Conservation (phyloP, 2,888 invertebrate species). For the Sacculina carcini region DNA sequence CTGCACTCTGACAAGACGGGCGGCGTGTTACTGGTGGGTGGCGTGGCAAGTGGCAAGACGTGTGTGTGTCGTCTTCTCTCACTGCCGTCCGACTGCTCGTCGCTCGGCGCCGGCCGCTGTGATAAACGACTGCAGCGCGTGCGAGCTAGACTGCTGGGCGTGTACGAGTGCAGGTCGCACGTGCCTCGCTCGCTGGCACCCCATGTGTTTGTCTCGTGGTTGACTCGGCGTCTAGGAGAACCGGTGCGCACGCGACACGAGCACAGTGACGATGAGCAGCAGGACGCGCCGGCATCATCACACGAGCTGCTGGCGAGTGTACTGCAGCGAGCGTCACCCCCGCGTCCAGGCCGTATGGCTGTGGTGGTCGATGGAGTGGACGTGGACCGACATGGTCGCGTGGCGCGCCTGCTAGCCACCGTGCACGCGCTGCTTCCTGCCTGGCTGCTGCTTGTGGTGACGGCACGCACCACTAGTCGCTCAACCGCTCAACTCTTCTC, state of each 20-base stretch:
- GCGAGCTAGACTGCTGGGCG: slow-evolving; percentile 50
- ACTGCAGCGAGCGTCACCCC: slow-evolving; percentile 53
- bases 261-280: too few species aligned
- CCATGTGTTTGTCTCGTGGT: slow-evolving; percentile 53
- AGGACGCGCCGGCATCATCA: too few species aligned
- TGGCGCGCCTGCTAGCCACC: slow-evolving; percentile 56
- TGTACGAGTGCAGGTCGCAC: slow-evolving; percentile 61
- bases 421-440: slow-evolving; percentile 75
- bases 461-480: slow-evolving; percentile 57
- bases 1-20: slow-evolving; percentile 53
- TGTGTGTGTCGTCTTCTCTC: slow-evolving; percentile 57
- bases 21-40: slow-evolving; percentile 65
- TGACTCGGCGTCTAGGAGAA: slow-evolving; percentile 67
- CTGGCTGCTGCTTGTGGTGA: slow-evolving; percentile 72
- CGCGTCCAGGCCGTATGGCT: slow-evolving; percentile 48
- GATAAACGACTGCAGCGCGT: slow-evolving; percentile 26
- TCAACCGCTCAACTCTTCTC: slow-evolving; percentile 39
- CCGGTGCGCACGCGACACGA: too few species aligned
- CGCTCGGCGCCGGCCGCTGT: slow-evolving; percentile 33
- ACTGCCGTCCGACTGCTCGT: slow-evolving; percentile 40
- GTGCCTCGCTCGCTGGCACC: slow-evolving; percentile 60
- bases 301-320: slow-evolving; percentile 64
- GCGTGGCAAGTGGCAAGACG: slow-evolving; percentile 83
- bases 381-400: slow-evolving; percentile 17
- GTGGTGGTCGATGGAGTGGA: slow-evolving; percentile 71